Percentiles rank a stretch among this genome's conserved stretches.
Evolutionary conservation across 2,888 invertebrate species (phyloP).

Genomic region (Ichneumon xanthorius): DNA sequence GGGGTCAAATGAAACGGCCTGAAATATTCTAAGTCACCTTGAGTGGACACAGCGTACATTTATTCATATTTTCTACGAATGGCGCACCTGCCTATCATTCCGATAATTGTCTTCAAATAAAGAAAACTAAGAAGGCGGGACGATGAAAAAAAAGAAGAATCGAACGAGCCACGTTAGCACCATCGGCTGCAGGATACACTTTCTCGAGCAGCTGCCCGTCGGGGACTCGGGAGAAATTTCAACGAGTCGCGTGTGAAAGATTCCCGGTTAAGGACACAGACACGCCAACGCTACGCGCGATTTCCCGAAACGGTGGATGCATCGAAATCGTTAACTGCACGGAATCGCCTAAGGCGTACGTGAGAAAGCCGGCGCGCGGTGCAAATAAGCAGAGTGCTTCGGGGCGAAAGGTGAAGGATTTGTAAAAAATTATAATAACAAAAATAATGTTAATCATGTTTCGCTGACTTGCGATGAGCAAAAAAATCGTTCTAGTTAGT

Average conservation of each 20-base stretch:
- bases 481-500: background rate
- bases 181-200: constrained; percentile 9
- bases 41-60: background rate
- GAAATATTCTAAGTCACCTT: background rate
- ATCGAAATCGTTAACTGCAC: constrained; percentile 14
- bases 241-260: constrained; percentile 28
- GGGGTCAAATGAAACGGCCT: background rate
- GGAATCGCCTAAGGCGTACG: background rate
- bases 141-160: background rate
- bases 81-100: constrained; percentile 32
- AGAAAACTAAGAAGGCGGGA: constrained; percentile 1
- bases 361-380: background rate
- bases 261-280: background rate
- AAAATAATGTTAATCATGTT: too few species aligned
- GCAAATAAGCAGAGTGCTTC: background rate
- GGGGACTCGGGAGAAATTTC: constrained; percentile 7
- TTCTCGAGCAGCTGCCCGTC: constrained; percentile 43
- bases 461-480: background rate
- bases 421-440: background rate
- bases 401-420: background rate
- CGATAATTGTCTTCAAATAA: constrained; percentile 41
- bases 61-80: constrained; percentile 33
- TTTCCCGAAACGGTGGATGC: constrained; percentile 4
- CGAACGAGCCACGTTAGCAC: background rate
- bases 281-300: constrained; percentile 8